Percentiles rank a stretch among this genome's conserved stretches.
These are phyloP conservation scores for Hermetia illucens DNA, from an alignment of 1,140 invertebrate genomes.

Conservation along the genomic window DNA sequence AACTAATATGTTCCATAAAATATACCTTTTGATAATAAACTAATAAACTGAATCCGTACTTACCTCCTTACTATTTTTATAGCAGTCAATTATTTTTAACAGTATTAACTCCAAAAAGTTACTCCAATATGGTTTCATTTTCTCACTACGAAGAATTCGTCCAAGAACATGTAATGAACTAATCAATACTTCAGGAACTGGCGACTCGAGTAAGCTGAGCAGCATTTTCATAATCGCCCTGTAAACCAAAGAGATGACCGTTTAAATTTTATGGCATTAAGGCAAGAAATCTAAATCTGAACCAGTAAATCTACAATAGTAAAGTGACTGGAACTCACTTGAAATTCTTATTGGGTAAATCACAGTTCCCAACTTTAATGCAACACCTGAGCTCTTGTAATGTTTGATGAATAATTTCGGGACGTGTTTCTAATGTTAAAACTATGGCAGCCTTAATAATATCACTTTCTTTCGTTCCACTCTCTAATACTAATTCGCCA, in stretches of 20 bases:
- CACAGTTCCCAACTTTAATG: constrained; percentile 32
- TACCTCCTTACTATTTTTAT: constrained; percentile 65
- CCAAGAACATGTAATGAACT: constrained; percentile 61
- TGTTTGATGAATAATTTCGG: constrained; percentile 20
- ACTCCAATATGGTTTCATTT: constrained; percentile 61
- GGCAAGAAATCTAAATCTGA: background rate
- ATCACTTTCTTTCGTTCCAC: constrained; percentile 26
- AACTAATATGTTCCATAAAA: background rate
- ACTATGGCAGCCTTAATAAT: constrained; percentile 28
- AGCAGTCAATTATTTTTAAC: constrained; percentile 71
- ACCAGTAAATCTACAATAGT: constrained; percentile 2
- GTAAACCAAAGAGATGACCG: constrained; percentile 15
- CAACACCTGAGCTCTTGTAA: constrained; percentile 30
- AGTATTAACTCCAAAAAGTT: constrained; percentile 80
- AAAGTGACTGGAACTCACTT: constrained; percentile 26
- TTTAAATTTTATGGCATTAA: constrained; percentile 6
- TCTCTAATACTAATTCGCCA: constrained; percentile 23
- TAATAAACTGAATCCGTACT: constrained; percentile 9
- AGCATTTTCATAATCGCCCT: constrained; percentile 59
- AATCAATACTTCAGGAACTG: constrained; percentile 51
- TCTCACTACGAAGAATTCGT: constrained; percentile 62
- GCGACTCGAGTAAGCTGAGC: constrained; percentile 53
- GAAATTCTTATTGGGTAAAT: constrained; percentile 37
- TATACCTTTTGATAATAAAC: background rate
- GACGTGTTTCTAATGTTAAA: constrained; percentile 19